phyloP scores from a whole-genome alignment of 2,797 vertebrate species.

The Hozukius guyotensis region DNA sequence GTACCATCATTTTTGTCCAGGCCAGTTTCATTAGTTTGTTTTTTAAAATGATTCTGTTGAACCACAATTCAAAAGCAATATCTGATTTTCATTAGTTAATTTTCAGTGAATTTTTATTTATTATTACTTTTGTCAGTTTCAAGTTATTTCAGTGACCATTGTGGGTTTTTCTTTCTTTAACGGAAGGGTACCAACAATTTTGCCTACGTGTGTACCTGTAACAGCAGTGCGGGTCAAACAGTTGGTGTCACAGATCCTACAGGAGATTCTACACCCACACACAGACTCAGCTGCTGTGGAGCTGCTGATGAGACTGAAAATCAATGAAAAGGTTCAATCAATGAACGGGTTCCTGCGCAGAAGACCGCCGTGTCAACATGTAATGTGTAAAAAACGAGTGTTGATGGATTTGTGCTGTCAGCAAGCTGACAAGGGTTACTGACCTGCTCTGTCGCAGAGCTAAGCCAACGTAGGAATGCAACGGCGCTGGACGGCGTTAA shows the following conservation, averaged over 20 bases:
- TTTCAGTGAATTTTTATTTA: no score
- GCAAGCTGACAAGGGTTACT: background rate
- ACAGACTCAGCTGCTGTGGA: background rate
- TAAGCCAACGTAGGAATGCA: background rate
- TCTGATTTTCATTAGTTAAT: no score
- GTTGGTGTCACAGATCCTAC: background rate
- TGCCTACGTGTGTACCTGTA: no score
- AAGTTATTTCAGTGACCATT: no score
- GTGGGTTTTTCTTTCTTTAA: no score
- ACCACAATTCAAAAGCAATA: no score
- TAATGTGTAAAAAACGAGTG: background rate
- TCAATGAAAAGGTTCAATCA: conserved; percentile 13
- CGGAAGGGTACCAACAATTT: no score
- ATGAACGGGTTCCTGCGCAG: background rate
- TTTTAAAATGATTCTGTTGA: no score
- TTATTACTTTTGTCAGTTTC: no score
- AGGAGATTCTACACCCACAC: background rate
- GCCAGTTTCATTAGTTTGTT: no score
- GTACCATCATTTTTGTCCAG: no score
- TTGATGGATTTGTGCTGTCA: conserved; percentile 18
- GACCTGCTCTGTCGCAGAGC: background rate
- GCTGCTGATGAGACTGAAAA: conserved; percentile 31
- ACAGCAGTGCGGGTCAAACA: background rate
- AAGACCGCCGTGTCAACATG: background rate
- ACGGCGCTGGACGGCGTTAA: background rate